Evolutionary conservation across 2,113 vertebrate species (phyloP).

Genomic region (Pelodiscus sinensis): DNA sequence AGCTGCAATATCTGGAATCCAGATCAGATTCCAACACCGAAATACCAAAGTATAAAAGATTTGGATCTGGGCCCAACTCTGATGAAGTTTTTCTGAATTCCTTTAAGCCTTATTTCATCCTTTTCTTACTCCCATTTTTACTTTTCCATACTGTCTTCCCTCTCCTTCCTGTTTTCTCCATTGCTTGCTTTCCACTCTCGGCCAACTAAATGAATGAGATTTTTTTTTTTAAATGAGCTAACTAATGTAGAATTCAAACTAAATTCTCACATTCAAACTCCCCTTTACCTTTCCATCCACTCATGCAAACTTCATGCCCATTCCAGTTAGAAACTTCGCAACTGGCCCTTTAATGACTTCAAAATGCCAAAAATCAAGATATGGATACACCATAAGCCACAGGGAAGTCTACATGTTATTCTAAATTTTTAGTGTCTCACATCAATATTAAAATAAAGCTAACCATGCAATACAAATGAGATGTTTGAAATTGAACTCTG

Average conservation of each 20-base stretch:
- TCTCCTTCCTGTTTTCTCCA: neutral
- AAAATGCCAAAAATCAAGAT: neutral
- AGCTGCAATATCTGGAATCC: neutral
- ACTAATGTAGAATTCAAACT: neutral
- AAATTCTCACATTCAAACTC: neutral
- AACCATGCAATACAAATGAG: neutral
- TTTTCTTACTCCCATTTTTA: rapidly evolving
- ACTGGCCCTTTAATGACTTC: neutral
- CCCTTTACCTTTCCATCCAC: neutral
- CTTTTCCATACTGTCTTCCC: neutral
- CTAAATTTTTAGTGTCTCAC: neutral
- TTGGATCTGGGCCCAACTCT: neutral
- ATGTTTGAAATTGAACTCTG: neutral
- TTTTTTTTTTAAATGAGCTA: neutral
- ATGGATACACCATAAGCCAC: neutral
- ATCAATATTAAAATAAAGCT: neutral
- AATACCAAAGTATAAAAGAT: neutral
- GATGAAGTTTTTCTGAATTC: neutral
- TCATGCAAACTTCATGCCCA: neutral
- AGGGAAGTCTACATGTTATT: neutral
- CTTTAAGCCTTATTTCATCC: rapidly evolving
- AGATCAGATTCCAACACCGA: neutral
- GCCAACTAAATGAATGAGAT: neutral
- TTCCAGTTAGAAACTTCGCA: neutral
- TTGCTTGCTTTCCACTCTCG: neutral